Base-by-base conservation (phyloP, 2,888 invertebrate genomes). In the Mechanitis mazaeus region DNA sequence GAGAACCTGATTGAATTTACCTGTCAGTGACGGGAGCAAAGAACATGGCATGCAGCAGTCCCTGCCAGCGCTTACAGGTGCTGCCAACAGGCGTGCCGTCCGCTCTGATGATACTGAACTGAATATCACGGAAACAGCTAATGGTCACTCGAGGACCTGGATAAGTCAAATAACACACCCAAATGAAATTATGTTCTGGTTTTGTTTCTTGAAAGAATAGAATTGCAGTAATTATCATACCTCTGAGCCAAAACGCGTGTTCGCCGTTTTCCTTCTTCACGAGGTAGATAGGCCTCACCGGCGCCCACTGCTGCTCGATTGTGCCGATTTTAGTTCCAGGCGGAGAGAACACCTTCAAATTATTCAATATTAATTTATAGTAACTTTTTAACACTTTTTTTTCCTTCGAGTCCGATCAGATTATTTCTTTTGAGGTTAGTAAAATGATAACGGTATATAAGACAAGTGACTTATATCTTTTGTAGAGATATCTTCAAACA, bases 261-360 rank as follows among this genome's bases (percentile, higher is more conserved):
- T 94, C 92, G 0, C 95, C 95, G n/a, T 90, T 82, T 2, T 92
- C 91, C 77, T 96, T 93, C 70, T 93, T 92, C 62, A 97, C 91
- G 0, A 91, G 79, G 76, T 95, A 97, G 12, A 92, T 84, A 1
- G 96, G 95, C 60, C 91, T 91, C 59, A 94, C 89, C 9, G 93
- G 81, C 54, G 93, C 92, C 94, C 94, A 95, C 70, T 94, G 93
- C 81, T 95, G 95, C 71, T 94, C 92, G 6, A 96, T 90, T 0
- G 90, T 91, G 9, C 95, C 95, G 38, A 95, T 88, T 7, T 92
- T 77, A 55, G 85, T 90, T 1, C 93, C 94, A 0, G 94, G 93
- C 0, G 95, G 94, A 0, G 94, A 87, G 60, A 91, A 94, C 0
- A 97, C 94, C 70, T 79, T 63, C 12, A 75, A 60, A 11, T 46